Conservation (phyloP, 2,888 invertebrate genomes). For the Conistra vaccinii region DNA sequence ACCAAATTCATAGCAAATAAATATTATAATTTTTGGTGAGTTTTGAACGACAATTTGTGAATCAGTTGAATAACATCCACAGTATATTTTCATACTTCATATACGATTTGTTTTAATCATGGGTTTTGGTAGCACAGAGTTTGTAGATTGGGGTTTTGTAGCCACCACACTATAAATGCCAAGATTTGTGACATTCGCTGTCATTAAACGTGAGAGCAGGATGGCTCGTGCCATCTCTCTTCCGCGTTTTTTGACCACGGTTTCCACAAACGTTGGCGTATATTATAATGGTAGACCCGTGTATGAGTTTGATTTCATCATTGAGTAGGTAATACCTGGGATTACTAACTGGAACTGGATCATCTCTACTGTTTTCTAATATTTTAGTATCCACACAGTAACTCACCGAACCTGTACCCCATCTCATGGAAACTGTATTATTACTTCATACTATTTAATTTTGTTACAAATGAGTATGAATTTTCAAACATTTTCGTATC, state of each 20-base stretch:
- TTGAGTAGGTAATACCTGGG: conserved; percentile 38
- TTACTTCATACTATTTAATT: neutral
- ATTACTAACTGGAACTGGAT: conserved; percentile 57
- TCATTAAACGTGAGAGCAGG: neutral
- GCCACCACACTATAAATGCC: conserved; percentile 46
- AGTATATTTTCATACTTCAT: conserved; percentile 52
- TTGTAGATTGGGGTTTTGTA: conserved; percentile 59
- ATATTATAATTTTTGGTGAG: conserved; percentile 82
- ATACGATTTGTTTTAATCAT: conserved; percentile 54
- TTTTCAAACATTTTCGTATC: neutral
- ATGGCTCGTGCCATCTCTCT: neutral
- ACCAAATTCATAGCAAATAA: conserved; percentile 75
- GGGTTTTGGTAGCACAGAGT: conserved; percentile 71
- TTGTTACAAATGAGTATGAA: too few relatives aligned
- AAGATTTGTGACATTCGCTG: conserved; percentile 9
- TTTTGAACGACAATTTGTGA: conserved; percentile 61
- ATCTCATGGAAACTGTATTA: conserved; percentile 4
- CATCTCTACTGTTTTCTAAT: conserved; percentile 36
- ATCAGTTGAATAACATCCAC: conserved; percentile 62
- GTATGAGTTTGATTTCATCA: conserved; percentile 40
- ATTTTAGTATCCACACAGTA: conserved; percentile 6
- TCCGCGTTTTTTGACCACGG: neutral
- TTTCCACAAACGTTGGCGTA: neutral
- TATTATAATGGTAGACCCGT: conserved; percentile 54
- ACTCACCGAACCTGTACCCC: conserved; percentile 15